Base-by-base conservation (phyloP, 2,888 invertebrate species). In the Diarsia dahlii region DNA sequence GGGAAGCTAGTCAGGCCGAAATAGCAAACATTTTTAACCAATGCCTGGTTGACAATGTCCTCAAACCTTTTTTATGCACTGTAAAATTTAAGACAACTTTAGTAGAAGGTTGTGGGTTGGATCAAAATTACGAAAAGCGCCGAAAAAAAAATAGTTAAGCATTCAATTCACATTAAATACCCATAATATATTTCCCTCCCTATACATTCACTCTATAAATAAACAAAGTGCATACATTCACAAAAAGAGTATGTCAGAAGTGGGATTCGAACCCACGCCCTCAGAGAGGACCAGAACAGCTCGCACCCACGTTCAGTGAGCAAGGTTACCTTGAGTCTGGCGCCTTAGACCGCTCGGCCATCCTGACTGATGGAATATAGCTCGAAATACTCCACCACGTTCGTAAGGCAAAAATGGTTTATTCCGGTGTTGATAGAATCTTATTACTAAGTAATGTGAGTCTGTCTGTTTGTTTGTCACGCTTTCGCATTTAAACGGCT, bases 211-310 rank as follows among this genome's bases (percentile, higher is more conserved):
- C 39, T 39, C 39, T 5, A 39, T 39, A 39, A 39, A 39, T 39
- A 5, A 39, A 39, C 20, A 20, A n/a, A 18, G 6, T 13, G 39
- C 56, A 39, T n/a, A n/a, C 10, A 62, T 39, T 39, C 13, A 9
- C 56, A 69, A 69, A 69, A 69, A 69, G 28, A 39, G 0, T 48
- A 28, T 69, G 69, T 69, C 69, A 73, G 73, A 74, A 74, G 71
- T 70, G 97, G 97, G 97, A 97, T 97, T 97, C 97, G 97, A 97
- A 97, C 97, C 97, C 97, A 97, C 97, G 97, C 97, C 97, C 97
- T 97, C 97, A 97, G 96, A 96, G 97, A 97, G 97, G 98, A 98
- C 97, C 98, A 93, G 92, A 93, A 93, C 90, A 89, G 85, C 92
- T 92, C 90, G 97, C 97, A 97, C 97, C 97, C 39, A 39, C 39